phyloP scores from a whole-genome alignment of 1,140 invertebrate genomes.

The Drosophila paulistorum region DNA sequence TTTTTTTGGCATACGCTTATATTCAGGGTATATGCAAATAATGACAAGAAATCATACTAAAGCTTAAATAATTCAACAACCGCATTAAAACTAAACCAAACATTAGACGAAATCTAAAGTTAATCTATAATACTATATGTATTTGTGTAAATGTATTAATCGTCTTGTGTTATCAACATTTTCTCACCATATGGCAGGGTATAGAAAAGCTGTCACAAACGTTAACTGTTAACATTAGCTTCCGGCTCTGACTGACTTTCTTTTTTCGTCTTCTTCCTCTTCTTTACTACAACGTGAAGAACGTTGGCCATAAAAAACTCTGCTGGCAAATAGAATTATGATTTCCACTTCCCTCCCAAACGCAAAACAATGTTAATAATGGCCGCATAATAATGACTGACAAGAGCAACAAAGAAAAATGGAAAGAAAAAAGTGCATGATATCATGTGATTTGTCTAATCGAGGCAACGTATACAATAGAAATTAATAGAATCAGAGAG shows the following conservation, averaged over 20 bases:
- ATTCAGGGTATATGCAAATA: background rate
- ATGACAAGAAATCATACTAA: background rate
- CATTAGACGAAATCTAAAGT: no score
- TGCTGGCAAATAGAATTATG: conserved; percentile 20
- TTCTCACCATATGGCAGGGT: no score
- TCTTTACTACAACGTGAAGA: background rate
- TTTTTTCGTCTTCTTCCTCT: background rate
- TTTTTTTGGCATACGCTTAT: background rate
- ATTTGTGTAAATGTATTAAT: no score
- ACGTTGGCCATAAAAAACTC: conserved; percentile 18
- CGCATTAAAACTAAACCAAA: no score
- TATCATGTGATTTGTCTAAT: conserved; percentile 32
- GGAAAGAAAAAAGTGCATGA: conserved; percentile 15
- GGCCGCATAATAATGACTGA: conserved; percentile 25
- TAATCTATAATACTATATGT: no score
- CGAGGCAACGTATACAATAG: background rate
- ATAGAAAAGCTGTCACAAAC: background rate
- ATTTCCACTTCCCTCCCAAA: conserved; percentile 9
- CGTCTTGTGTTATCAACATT: no score
- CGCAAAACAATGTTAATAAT: conserved; percentile 26
- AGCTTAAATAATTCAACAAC: no score
- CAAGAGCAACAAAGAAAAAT: conserved; percentile 16
- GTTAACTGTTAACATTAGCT: background rate
- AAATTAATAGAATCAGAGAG: conserved; percentile 6
- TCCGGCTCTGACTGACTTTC: background rate